A percentile compares a stretch with the other conserved stretches of the same genome.
Evolutionary conservation across 2,113 vertebrate species (phyloP).

Genomic region (Phalacrocorax aristotelis): DNA sequence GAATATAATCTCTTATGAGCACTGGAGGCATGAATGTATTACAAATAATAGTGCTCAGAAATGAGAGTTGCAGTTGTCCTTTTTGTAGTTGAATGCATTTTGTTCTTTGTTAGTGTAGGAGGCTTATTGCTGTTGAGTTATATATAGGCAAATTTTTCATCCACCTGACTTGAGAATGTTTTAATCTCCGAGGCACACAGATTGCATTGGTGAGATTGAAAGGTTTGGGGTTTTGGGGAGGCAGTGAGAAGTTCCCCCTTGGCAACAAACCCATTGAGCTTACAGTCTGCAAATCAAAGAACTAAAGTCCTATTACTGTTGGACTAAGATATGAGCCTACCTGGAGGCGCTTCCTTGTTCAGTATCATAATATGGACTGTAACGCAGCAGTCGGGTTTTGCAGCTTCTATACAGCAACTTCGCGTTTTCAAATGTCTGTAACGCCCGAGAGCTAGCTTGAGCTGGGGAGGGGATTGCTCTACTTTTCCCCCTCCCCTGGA

Average conservation of each 20-base stretch:
- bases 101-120: background rate
- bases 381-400: background rate
- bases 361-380: background rate
- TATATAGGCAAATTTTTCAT: background rate
- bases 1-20: background rate
- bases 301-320: background rate
- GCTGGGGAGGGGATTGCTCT: background rate
- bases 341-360: background rate
- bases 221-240: background rate
- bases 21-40: slow-evolving; percentile 35
- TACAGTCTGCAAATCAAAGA: background rate
- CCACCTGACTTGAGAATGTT: background rate
- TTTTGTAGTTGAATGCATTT: background rate
- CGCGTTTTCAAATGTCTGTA: background rate
- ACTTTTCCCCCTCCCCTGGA: background rate
- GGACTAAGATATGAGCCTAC: background rate
- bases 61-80: background rate
- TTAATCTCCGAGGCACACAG: background rate
- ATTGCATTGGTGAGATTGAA: background rate
- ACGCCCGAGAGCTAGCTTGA: background rate
- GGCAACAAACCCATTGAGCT: background rate
- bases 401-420: background rate
- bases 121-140: background rate
- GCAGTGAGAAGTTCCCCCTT: background rate
- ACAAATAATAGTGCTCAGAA: slow-evolving; percentile 4